A percentile compares a stretch with the other conserved stretches of the same genome.
Evolutionary conservation across 2,888 invertebrate genomes (phyloP).

Genomic region (Philonicus albiceps): DNA sequence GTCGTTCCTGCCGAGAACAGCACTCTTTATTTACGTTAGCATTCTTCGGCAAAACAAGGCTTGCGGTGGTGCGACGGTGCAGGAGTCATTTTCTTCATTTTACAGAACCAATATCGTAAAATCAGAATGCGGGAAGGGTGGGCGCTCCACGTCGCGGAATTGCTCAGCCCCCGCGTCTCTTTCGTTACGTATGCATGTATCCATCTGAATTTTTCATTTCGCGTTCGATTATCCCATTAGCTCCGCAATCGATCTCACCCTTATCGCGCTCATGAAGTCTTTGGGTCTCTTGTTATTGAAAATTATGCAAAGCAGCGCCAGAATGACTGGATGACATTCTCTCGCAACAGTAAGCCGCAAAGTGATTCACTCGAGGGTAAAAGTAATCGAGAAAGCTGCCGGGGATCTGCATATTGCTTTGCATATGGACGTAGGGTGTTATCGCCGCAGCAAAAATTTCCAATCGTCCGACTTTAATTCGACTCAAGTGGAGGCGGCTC

Average conservation of each 20-base stretch:
- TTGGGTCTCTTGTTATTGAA: constrained; percentile 45
- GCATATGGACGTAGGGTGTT: constrained; percentile 40
- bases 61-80: not conserved
- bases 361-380: constrained; percentile 43
- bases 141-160: not conserved
- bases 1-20: not conserved
- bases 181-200: constrained; percentile 29
- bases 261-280: constrained; percentile 29
- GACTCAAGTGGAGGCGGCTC: not conserved
- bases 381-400: constrained; percentile 32
- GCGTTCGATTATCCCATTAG: constrained; percentile 48
- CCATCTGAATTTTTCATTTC: constrained; percentile 45
- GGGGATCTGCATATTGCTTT: constrained; percentile 34
- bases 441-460: constrained; percentile 11
- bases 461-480: constrained; percentile 25
- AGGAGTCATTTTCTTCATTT: constrained; percentile 13
- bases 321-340: constrained; percentile 36
- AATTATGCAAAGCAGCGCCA: constrained; percentile 46
- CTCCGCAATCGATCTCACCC: constrained; percentile 45
- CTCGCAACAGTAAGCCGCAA: constrained; percentile 35
- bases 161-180: not conserved
- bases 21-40: not conserved
- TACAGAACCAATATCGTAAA: constrained; percentile 23
- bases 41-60: not conserved
- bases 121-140: not conserved